Evolutionary conservation across 2,797 vertebrate genomes (phyloP), one percentile per base, ranked within the genome.

Genomic region (Emydoidea blandingii): DNA sequence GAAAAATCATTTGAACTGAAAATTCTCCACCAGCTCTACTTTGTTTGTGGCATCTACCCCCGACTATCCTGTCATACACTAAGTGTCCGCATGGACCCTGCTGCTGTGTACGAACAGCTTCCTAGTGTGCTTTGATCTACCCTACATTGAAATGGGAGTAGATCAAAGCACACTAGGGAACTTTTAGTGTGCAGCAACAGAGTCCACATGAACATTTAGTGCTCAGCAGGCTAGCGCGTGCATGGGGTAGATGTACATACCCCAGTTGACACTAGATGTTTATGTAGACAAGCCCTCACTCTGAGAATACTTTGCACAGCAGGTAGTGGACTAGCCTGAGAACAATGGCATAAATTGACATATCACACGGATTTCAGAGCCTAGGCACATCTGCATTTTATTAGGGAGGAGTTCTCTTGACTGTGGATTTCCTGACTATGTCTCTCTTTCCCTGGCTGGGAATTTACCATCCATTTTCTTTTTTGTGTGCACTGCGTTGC

Each of bases 1-100:
- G 94, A 90, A 90, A 93, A 96, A 89, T 93, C 3, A 5, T 89
- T 87, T 6, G 81, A 90, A 91, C 81, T 96, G 97, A 93, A 95
- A 95, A 87, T 68, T 68, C 34, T 18, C 34, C 15, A 18, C 62
- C 34, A n/a, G 62, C 16, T 65, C 34, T 34, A 19, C 62, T 10
- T 19, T 19, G 34, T 16, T 19, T 18, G 34, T 68, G 34, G 62
- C 62, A 68, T 68, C 16, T 68, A 68, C 62, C 34, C 8, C 62
- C 18, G 5, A 8, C 16, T 9, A 65, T 34, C 15, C 62, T 65
- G 62, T 34, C 62, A n/a, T 65, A 19, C 62, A 37, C 62, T 19
- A 65, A n/a, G 62, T 18, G 34, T 34, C 16, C 8, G 15, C 4
- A 2, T 65, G 34, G 34, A 65, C 16, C 34, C 62, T 37, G 31